Conservation (phyloP, 2,113 vertebrate species). For the Regulus satrapa region DNA sequence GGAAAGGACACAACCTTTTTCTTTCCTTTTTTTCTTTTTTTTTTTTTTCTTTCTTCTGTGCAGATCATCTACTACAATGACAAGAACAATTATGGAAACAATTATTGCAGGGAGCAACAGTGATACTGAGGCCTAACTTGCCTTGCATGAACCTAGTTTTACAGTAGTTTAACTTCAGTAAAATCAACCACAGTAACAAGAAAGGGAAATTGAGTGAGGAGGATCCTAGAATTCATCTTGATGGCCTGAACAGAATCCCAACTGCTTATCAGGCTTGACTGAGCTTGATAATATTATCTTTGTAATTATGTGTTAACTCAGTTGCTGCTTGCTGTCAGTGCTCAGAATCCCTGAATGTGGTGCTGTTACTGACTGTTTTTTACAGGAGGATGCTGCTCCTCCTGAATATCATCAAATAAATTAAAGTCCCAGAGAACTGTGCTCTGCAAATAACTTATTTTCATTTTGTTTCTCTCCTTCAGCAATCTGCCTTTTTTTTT, state of each 20-base stretch:
- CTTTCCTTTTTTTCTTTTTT: not conserved
- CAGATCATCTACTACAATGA: conserved; percentile 22
- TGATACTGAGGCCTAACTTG: not conserved
- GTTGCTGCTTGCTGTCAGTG: not conserved
- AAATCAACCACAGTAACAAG: conserved; percentile 11
- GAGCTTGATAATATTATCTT: conserved; percentile 9
- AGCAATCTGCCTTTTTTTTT: not conserved
- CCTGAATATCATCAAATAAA: not conserved
- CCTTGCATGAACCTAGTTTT: not conserved
- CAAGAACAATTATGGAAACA: conserved; percentile 40
- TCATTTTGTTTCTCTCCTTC: not conserved
- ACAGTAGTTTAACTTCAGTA: conserved; percentile 12
- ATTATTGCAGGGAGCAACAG: not conserved
- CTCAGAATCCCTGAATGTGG: not conserved
- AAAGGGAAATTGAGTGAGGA: not conserved
- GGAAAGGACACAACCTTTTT: conserved; percentile 24
- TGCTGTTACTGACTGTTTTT: not conserved
- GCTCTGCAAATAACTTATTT: not conserved
- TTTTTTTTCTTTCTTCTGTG: not conserved
- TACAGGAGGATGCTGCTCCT: not conserved
- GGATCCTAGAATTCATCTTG: not conserved
- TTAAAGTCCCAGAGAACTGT: not conserved
- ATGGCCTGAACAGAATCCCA: not conserved
- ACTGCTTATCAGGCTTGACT: not conserved
- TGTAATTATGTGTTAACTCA: not conserved